Percentiles rank a stretch among this genome's conserved stretches.
phyloP scores from a whole-genome alignment of 2,113 vertebrate species.

The Smithornis capensis region DNA sequence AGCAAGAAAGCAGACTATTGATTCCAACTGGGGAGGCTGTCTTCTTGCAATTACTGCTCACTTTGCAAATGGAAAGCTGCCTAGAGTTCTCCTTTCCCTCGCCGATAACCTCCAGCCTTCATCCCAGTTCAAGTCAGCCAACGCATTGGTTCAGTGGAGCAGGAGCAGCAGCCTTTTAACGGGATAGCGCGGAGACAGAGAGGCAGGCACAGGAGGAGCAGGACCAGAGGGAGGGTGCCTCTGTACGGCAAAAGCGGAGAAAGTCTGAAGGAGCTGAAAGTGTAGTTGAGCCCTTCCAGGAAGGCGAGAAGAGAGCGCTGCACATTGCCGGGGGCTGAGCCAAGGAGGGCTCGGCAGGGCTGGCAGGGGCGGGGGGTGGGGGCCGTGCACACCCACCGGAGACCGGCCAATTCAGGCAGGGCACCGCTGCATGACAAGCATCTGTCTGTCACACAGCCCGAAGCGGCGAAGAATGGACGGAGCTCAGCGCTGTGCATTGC shows the following conservation, averaged over 20 bases:
- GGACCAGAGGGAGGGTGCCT: slow-evolving; percentile 39
- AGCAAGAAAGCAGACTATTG: slow-evolving; percentile 64
- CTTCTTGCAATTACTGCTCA: slow-evolving; percentile 75
- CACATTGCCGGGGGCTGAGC: slow-evolving; percentile 58
- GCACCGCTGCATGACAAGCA: not conserved
- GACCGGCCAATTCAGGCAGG: not conserved
- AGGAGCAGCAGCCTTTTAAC: slow-evolving; percentile 66
- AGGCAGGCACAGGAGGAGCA: slow-evolving; percentile 45
- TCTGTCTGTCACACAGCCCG: not conserved
- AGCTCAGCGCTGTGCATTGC: not conserved
- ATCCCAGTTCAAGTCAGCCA: slow-evolving; percentile 69
- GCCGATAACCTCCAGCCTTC: slow-evolving; percentile 70
- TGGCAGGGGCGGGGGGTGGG: not conserved
- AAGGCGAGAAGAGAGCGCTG: not conserved
- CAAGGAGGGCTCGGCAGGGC: not conserved
- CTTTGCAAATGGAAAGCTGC: slow-evolving; percentile 59
- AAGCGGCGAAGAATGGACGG: not conserved
- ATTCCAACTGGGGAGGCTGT: slow-evolving; percentile 69
- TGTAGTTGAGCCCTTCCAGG: slow-evolving; percentile 10
- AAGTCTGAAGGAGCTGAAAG: slow-evolving; percentile 35
- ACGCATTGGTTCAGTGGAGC: slow-evolving; percentile 62
- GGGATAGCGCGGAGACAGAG: slow-evolving; percentile 31
- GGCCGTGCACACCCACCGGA: slow-evolving; percentile 14
- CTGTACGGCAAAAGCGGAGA: not conserved
- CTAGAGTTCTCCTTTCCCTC: slow-evolving; percentile 38